A percentile compares a stretch with the other conserved stretches of the same genome.
These are phyloP conservation scores for Choloepus hoffmanni DNA, from an alignment of 2,113 vertebrate species.

Conservation along the genomic window DNA sequence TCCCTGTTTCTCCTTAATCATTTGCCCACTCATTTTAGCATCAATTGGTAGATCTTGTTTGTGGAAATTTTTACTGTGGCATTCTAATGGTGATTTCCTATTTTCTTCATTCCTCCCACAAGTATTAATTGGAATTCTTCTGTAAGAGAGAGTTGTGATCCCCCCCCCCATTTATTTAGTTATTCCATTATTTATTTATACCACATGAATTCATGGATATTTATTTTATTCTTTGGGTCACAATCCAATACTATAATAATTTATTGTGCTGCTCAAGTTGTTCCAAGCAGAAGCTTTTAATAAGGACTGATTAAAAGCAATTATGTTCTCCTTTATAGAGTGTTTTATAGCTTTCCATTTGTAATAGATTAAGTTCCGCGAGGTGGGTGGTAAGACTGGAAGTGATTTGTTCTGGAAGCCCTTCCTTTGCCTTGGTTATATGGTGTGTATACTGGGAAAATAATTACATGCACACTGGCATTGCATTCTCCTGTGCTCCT, in stretches of 20 bases:
- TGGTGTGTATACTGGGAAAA: not conserved
- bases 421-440: not conserved
- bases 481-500: not conserved
- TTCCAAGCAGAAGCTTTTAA: constrained; percentile 58
- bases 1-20: not conserved
- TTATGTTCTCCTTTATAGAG: constrained; percentile 35
- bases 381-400: not conserved
- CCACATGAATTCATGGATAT: constrained; percentile 32
- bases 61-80: not conserved
- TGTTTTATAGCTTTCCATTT: not conserved
- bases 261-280: constrained; percentile 28
- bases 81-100: not conserved
- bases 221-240: constrained; percentile 41
- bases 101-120: not conserved
- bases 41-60: not conserved
- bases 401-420: constrained; percentile 4
- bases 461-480: not conserved
- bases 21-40: not conserved
- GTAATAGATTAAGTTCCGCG: not conserved
- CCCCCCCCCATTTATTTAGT: constrained; percentile 5
- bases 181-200: constrained; percentile 55
- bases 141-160: not conserved
- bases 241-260: constrained; percentile 20
- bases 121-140: constrained; percentile 7
- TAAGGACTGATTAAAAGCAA: constrained; percentile 68